Percentiles rank a stretch among this genome's conserved stretches.
Conservation (phyloP, 2,113 vertebrate genomes). For the Coturnix japonica region DNA sequence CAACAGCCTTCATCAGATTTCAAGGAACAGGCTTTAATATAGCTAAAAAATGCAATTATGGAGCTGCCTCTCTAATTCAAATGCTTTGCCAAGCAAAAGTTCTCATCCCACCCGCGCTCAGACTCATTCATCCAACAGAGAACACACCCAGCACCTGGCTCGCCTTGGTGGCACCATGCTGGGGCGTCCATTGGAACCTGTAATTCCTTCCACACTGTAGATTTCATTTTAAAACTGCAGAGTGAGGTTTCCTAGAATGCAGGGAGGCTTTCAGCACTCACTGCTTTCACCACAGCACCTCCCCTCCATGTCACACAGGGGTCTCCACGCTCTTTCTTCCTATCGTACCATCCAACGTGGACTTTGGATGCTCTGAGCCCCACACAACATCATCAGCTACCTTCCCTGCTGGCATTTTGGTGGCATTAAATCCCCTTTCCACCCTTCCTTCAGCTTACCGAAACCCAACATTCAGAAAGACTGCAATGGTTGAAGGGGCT, state of each 20-base stretch:
- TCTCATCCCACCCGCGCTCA: accelerated
- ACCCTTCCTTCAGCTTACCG: background rate
- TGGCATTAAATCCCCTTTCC: background rate
- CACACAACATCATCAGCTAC: background rate
- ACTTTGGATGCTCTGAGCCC: background rate
- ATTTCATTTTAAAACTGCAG: background rate
- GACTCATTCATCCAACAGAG: background rate
- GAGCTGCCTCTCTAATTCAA: background rate
- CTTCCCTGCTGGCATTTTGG: background rate
- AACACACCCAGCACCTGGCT: background rate
- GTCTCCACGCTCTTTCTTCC: background rate
- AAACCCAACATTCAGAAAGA: background rate
- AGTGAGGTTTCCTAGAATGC: background rate
- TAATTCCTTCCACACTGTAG: background rate
- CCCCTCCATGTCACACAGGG: background rate
- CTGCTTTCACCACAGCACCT: background rate
- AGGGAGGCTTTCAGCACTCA: accelerated
- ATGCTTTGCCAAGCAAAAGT: background rate
- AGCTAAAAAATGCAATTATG: background rate
- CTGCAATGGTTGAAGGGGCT: background rate
- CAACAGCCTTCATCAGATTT: background rate
- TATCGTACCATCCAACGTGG: too few relatives aligned
- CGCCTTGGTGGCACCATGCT: accelerated
- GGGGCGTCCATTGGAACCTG: background rate
- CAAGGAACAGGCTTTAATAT: background rate